These are phyloP conservation scores for Macroglossus sobrinus DNA, from an alignment of 2,113 vertebrate genomes.

Conservation along the genomic window DNA sequence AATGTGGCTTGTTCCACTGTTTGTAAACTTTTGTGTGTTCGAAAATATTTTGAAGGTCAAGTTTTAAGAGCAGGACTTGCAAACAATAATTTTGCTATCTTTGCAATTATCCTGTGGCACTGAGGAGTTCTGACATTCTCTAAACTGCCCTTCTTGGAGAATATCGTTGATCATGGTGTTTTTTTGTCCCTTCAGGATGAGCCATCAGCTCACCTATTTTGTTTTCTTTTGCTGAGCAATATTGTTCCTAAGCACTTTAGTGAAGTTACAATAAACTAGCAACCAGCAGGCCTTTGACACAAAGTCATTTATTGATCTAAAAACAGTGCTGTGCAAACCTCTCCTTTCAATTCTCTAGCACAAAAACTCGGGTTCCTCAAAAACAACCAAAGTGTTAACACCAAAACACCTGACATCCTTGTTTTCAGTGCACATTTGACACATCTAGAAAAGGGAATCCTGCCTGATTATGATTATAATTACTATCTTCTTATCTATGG, in stretches of 20 bases:
- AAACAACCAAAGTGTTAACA: background rate
- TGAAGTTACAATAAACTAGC: slow-evolving; percentile 46
- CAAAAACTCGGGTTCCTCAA: background rate
- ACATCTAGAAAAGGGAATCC: background rate
- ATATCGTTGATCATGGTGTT: background rate
- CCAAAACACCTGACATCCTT: background rate
- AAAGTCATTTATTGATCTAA: slow-evolving; percentile 40
- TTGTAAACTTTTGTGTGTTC: background rate
- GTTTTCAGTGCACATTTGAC: background rate
- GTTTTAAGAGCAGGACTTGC: background rate
- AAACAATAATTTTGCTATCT: background rate
- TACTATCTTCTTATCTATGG: background rate
- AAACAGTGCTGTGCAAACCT: background rate
- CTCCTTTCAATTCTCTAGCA: background rate
- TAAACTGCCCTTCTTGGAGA: background rate
- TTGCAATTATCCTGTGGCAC: background rate
- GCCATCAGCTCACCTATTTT: background rate
- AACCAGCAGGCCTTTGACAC: background rate
- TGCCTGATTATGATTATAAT: background rate
- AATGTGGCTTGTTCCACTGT: background rate
- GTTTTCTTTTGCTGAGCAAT: background rate
- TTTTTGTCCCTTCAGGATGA: background rate
- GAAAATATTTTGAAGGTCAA: slow-evolving; percentile 10
- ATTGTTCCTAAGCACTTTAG: background rate
- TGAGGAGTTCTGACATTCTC: background rate